Conservation (phyloP, 2,888 invertebrate species). For the Morpho helenor region DNA sequence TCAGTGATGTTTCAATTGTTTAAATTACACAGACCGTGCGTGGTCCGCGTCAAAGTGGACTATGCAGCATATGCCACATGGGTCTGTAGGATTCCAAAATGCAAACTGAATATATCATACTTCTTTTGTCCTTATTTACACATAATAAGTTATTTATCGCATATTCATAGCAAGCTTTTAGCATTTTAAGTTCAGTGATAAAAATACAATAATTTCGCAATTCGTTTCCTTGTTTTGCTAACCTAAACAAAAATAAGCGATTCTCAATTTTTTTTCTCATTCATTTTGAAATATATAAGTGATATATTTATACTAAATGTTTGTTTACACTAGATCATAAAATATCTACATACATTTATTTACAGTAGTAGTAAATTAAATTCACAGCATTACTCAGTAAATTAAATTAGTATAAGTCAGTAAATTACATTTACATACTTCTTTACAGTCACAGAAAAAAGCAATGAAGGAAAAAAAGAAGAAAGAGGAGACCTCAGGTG, state of each 20-base stretch:
- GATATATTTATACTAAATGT: background rate
- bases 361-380: too few relatives aligned
- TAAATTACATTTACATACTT: background rate
- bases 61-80: constrained; percentile 82
- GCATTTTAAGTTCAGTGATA: too few relatives aligned
- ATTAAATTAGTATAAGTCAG: too few relatives aligned
- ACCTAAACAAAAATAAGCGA: too few relatives aligned
- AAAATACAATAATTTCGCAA: too few relatives aligned
- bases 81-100: constrained; percentile 78
- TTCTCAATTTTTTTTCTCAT: background rate
- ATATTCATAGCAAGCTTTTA: too few relatives aligned
- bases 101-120: background rate
- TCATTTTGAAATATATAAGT: background rate
- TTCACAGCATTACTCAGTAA: too few relatives aligned
- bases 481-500: constrained; percentile 49
- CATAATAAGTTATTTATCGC: too few relatives aligned
- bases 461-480: constrained; percentile 81
- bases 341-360: too few relatives aligned
- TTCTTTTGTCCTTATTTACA: background rate
- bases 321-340: background rate
- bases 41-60: constrained; percentile 74
- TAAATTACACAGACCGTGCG: constrained; percentile 74
- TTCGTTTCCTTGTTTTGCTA: too few relatives aligned
- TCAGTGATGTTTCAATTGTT: constrained; percentile 76
- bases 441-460: constrained; percentile 82